A percentile compares a stretch with the other conserved stretches of the same genome.
Conservation (phyloP, 2,113 vertebrate species). For the Dermatemys mawii region DNA sequence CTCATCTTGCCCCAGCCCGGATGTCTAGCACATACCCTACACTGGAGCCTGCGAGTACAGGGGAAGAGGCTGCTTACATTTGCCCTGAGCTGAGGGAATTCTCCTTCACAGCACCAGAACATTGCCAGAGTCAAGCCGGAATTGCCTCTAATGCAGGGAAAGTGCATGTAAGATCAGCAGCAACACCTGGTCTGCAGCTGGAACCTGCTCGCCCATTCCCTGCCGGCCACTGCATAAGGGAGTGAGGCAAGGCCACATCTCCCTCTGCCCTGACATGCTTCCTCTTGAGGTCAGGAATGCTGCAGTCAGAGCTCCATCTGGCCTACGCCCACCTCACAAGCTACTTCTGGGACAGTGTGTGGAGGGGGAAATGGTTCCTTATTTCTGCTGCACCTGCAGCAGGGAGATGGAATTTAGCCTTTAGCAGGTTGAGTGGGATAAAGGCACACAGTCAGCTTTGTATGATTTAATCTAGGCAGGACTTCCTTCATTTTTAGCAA, state of each 20-base stretch:
- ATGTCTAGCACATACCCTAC: neutral
- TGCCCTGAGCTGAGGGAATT: neutral
- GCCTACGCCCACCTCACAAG: neutral
- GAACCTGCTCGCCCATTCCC: neutral
- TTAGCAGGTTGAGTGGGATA: neutral
- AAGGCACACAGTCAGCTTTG: neutral
- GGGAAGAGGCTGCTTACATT: neutral
- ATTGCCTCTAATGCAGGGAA: neutral
- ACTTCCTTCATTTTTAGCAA: neutral
- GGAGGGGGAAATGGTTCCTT: neutral
- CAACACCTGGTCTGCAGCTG: neutral
- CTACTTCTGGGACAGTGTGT: neutral
- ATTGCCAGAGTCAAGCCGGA: neutral
- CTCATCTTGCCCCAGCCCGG: rapidly evolving
- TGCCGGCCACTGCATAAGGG: neutral
- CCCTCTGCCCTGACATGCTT: neutral
- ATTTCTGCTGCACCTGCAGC: neutral
- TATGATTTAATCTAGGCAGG: neutral
- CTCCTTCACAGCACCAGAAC: neutral
- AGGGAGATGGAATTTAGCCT: neutral
- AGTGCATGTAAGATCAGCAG: neutral
- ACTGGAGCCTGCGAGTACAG: neutral
- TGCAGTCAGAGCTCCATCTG: neutral
- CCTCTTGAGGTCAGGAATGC: neutral
- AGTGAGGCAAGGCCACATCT: neutral